Conservation (phyloP, 2,888 invertebrate genomes). For the Leucophora obtusa region DNA sequence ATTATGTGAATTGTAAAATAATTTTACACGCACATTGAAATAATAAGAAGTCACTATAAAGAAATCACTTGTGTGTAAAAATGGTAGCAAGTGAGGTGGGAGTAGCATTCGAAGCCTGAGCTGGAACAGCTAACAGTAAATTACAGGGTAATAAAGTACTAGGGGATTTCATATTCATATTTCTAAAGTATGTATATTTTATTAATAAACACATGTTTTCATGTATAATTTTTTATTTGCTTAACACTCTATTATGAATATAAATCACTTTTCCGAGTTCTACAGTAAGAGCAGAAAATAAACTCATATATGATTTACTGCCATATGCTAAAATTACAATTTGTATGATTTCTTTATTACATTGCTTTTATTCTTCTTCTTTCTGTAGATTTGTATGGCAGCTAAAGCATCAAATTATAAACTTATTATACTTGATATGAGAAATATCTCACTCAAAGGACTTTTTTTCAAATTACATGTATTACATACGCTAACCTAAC, state of each 20-base stretch:
- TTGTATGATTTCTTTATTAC: slow-evolving; percentile 42
- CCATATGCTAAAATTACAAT: slow-evolving; percentile 57
- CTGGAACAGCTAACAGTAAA: not conserved
- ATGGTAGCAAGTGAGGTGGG: not conserved
- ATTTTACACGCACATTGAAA: slow-evolving; percentile 46
- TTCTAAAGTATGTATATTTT: slow-evolving; percentile 40
- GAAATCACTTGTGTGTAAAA: slow-evolving; percentile 27
- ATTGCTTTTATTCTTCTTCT: slow-evolving; percentile 12
- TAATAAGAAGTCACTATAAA: slow-evolving; percentile 15
- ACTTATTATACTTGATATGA: slow-evolving; percentile 20
- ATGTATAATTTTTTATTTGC: not conserved
- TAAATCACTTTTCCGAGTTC: slow-evolving; percentile 48
- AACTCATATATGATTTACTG: slow-evolving; percentile 54
- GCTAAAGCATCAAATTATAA: slow-evolving; percentile 59
- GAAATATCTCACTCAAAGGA: slow-evolving; percentile 39
- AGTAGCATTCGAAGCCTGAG: no score
- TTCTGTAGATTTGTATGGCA: slow-evolving; percentile 38
- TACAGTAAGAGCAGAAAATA: not conserved
- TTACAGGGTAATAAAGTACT: slow-evolving; percentile 52
- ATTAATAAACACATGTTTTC: slow-evolving; percentile 57
- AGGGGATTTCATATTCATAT: slow-evolving; percentile 47
- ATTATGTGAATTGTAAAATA: slow-evolving; percentile 15
- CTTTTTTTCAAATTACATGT: slow-evolving; percentile 28
- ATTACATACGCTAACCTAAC: not conserved
- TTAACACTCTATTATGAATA: slow-evolving; percentile 52